Percentiles rank a stretch among this genome's conserved stretches.
These are phyloP conservation scores for Elysia chlorotica DNA, from an alignment of 1,140 invertebrate genomes.

Conservation along the genomic window DNA sequence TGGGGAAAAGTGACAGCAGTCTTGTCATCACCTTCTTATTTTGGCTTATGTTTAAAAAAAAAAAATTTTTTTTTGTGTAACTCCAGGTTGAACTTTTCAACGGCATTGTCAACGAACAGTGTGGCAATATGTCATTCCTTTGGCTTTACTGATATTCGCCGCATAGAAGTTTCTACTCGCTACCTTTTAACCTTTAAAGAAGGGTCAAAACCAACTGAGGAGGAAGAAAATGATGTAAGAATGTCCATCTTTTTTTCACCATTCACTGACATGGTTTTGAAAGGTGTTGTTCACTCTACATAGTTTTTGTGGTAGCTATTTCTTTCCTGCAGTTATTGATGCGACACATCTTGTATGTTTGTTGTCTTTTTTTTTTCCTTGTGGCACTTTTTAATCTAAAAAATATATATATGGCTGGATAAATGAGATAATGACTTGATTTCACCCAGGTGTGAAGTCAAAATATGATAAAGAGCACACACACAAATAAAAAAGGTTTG, in stretches of 20 bases:
- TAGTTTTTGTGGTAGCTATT: not conserved
- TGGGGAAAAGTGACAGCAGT: not conserved
- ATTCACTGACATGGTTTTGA: not conserved
- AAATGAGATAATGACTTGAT: not conserved
- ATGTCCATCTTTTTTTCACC: not conserved
- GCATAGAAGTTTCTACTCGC: constrained; percentile 81
- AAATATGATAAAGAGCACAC: too few relatives aligned
- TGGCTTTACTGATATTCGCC: constrained; percentile 72
- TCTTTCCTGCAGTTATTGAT: not conserved
- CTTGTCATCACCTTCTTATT: not conserved
- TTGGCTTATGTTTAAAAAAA: not conserved
- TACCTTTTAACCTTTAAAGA: constrained; percentile 71
- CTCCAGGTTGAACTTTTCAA: constrained; percentile 87
- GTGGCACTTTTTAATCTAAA: not conserved
- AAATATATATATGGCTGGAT: not conserved
- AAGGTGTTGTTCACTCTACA: not conserved
- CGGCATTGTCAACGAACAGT: constrained; percentile 92
- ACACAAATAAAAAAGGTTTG: too few relatives aligned
- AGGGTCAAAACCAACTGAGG: constrained; percentile 20
- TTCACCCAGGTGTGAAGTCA: not conserved
- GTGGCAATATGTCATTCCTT: constrained; percentile 90
- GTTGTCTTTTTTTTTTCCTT: not conserved
- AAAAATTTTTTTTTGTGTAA: not conserved
- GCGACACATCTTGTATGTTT: not conserved
- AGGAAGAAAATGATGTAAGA: constrained; percentile 31